Conservation (phyloP, 2,888 invertebrate genomes). For the Diplazon laetatorius region DNA sequence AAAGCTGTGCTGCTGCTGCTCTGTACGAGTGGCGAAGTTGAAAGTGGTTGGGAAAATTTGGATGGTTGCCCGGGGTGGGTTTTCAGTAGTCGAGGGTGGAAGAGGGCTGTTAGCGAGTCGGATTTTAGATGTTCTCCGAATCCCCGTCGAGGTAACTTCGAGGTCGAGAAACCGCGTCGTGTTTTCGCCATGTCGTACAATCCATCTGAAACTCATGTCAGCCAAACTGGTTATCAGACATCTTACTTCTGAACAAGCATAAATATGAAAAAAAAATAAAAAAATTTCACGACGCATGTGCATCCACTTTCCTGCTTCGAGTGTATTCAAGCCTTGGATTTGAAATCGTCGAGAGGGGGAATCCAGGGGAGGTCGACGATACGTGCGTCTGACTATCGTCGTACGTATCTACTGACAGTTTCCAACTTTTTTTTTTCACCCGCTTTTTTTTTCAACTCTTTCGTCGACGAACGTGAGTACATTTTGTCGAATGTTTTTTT, state of each 20-base stretch:
- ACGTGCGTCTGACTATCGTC: constrained; percentile 59
- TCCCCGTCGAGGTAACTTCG: background rate
- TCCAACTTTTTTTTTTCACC: too few species aligned
- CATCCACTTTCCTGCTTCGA: constrained; percentile 30
- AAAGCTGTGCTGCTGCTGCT: too few species aligned
- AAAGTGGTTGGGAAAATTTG: constrained; percentile 1
- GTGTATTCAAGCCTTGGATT: background rate
- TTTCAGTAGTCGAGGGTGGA: too few species aligned
- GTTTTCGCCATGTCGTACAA: constrained; percentile 15
- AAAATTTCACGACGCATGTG: constrained; percentile 21
- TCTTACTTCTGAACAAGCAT: constrained; percentile 11
- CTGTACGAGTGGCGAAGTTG: background rate
- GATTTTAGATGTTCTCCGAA: background rate
- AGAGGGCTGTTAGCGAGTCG: background rate
- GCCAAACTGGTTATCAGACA: constrained; percentile 31
- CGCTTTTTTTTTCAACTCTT: constrained; percentile 37
- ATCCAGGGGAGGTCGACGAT: constrained; percentile 16
- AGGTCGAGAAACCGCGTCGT: background rate
- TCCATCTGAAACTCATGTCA: background rate
- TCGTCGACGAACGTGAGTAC: constrained; percentile 48
- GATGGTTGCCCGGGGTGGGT: background rate
- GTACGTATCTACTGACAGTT: constrained; percentile 45
- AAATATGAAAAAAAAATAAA: too few species aligned
- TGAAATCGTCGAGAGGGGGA: constrained; percentile 18
- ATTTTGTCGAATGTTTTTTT: background rate